Percentiles rank a stretch among this genome's conserved stretches.
These are phyloP conservation scores for Spheniscus mendiculus DNA, from an alignment of 2,113 vertebrate genomes.

Conservation along the genomic window DNA sequence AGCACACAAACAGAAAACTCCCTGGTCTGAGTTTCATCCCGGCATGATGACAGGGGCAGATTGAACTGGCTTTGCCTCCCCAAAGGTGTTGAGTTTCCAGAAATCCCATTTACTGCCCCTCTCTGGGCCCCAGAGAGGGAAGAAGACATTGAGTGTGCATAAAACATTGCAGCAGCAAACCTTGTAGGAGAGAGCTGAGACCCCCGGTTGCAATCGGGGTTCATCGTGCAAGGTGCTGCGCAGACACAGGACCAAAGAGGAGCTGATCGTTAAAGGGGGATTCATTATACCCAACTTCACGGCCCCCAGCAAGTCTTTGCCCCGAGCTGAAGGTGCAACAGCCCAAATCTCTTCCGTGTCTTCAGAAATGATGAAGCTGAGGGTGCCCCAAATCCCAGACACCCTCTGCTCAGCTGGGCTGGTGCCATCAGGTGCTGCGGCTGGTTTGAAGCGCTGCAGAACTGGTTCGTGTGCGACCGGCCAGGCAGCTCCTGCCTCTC, in stretches of 20 bases:
- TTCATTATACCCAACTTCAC: background rate
- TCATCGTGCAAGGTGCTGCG: background rate
- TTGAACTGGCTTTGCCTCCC: background rate
- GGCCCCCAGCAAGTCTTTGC: background rate
- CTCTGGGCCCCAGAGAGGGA: fast-evolving
- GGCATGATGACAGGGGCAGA: background rate
- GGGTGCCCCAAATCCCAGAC: background rate
- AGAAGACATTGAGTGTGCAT: background rate
- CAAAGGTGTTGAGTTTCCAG: background rate
- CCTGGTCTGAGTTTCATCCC: background rate
- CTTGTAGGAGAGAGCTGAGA: background rate
- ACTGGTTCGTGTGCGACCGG: background rate
- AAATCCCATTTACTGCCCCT: background rate
- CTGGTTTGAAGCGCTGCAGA: background rate
- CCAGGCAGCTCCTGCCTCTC: background rate
- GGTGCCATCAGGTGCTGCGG: background rate
- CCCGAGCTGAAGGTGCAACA: background rate
- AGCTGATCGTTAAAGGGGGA: background rate
- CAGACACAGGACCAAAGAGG: background rate
- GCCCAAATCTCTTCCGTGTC: background rate
- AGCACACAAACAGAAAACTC: background rate
- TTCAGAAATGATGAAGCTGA: background rate
- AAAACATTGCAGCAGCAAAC: background rate
- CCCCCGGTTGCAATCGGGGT: fast-evolving
- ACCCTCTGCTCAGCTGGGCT: background rate